Evolutionary conservation across 92 coral and sea anemone genomes (phyloP).

Genomic region (Phenganax stokvisi): DNA sequence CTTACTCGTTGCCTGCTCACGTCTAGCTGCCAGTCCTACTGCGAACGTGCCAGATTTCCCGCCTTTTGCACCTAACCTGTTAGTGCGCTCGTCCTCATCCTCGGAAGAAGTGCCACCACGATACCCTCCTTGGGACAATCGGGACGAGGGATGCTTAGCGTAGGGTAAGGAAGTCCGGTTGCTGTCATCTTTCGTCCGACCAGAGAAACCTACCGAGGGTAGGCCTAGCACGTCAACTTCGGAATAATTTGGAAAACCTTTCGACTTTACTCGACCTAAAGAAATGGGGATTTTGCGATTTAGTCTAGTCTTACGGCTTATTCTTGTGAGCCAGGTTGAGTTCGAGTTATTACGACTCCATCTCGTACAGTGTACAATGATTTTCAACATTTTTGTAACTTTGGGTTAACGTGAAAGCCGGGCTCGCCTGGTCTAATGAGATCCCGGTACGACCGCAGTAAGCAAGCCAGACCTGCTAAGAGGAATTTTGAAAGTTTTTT

Average conservation of each 20-base stretch:
- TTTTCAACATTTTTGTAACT: no score
- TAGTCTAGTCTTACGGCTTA: no score
- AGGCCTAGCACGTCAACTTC: conserved; percentile 30
- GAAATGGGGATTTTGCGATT: conserved; percentile 37
- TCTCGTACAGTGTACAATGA: no score
- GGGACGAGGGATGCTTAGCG: conserved; percentile 41
- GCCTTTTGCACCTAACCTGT: conserved; percentile 49
- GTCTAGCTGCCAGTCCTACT: conserved; percentile 83
- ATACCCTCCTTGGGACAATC: conserved; percentile 63
- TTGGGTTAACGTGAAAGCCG: no score
- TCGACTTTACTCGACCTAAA: conserved; percentile 9
- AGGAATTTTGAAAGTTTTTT: no score
- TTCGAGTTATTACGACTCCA: no score
- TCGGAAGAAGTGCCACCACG: conserved; percentile 81
- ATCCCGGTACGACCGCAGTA: no score
- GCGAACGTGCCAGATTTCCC: conserved; percentile 76
- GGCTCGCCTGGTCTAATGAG: no score
- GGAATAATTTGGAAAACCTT: conserved; percentile 33
- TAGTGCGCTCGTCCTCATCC: conserved; percentile 85
- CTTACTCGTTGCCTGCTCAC: conserved; percentile 43
- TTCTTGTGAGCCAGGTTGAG: no score
- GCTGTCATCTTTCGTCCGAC: conserved; percentile 13
- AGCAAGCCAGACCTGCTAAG: no score
- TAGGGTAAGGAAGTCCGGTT: conserved; percentile 15
- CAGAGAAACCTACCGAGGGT: conserved; percentile 35